A percentile compares a stretch with the other conserved stretches of the same genome.
These are phyloP conservation scores for Grallaria varia DNA, from an alignment of 2,113 vertebrate species.

Conservation along the genomic window DNA sequence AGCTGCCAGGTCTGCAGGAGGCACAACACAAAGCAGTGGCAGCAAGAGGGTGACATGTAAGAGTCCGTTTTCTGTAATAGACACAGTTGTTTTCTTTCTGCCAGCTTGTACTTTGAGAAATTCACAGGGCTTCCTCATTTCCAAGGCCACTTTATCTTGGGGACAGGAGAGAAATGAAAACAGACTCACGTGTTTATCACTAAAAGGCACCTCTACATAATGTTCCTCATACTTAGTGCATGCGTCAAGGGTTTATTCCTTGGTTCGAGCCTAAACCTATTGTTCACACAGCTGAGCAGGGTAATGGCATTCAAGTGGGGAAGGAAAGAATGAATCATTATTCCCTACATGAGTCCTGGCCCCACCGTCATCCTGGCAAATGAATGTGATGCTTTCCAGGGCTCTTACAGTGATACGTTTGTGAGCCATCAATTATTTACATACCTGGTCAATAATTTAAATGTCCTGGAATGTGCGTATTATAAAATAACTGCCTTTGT, in stretches of 20 bases:
- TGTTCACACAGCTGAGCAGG: neutral
- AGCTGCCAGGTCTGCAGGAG: neutral
- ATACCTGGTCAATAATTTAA: conserved; percentile 78
- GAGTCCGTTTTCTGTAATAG: neutral
- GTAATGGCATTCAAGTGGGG: neutral
- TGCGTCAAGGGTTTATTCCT: neutral
- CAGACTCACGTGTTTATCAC: neutral
- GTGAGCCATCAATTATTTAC: conserved; percentile 75
- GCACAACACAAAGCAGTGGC: neutral
- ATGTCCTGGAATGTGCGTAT: conserved; percentile 49
- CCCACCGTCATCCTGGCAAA: conserved; percentile 46
- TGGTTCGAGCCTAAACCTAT: accelerated
- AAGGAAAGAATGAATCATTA: conserved; percentile 57
- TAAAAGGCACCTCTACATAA: neutral
- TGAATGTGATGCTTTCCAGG: conserved; percentile 21
- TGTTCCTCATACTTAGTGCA: neutral
- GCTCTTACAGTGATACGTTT: conserved; percentile 58
- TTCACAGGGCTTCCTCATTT: neutral
- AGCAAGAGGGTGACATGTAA: accelerated
- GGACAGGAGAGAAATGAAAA: neutral
- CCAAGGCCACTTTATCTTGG: neutral
- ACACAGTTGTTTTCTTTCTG: neutral
- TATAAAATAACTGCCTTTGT: conserved; percentile 56
- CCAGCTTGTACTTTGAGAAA: neutral
- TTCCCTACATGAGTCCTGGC: conserved; percentile 45